phyloP scores from a whole-genome alignment of 2,797 vertebrate genomes.

The Leptatherina wallacei region DNA sequence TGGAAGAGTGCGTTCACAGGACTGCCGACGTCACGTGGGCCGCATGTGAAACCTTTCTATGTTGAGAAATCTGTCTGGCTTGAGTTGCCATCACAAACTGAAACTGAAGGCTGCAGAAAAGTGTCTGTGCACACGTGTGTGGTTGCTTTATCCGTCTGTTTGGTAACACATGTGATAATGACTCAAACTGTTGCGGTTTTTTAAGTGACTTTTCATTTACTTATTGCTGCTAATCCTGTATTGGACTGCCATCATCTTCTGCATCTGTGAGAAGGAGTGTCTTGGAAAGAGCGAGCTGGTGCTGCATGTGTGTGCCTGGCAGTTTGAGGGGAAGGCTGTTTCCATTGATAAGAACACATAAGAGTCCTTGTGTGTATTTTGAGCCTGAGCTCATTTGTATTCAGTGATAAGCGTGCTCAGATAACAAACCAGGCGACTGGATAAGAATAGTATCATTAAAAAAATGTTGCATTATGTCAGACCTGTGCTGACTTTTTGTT shows the following conservation, averaged over 20 bases:
- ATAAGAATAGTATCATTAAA: conserved; percentile 50
- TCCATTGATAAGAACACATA: conserved; percentile 70
- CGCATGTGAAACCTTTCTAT: background rate
- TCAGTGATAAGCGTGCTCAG: conserved; percentile 48
- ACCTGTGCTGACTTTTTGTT: conserved; percentile 21
- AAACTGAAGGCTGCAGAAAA: conserved; percentile 24
- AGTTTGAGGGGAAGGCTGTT: conserved; percentile 66
- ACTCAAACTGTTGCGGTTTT: background rate
- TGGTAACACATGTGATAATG: background rate
- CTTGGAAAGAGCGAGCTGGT: too few species aligned
- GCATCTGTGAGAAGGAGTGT: too few species aligned
- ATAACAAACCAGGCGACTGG: conserved; percentile 46
- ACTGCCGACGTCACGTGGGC: background rate
- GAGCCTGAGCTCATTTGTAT: conserved; percentile 60
- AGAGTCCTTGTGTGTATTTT: conserved; percentile 65
- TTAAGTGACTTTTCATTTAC: too few species aligned
- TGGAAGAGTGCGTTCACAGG: background rate
- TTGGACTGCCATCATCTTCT: too few species aligned
- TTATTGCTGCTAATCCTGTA: too few species aligned
- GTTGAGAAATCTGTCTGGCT: background rate
- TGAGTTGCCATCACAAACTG: background rate
- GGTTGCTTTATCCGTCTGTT: background rate
- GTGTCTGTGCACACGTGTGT: background rate
- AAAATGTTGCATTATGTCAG: conserved; percentile 27
- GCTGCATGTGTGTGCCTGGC: background rate